Percentiles rank a stretch among this genome's conserved stretches.
Conservation (phyloP, 2,888 invertebrate genomes). For the Phaonia tiefii region DNA sequence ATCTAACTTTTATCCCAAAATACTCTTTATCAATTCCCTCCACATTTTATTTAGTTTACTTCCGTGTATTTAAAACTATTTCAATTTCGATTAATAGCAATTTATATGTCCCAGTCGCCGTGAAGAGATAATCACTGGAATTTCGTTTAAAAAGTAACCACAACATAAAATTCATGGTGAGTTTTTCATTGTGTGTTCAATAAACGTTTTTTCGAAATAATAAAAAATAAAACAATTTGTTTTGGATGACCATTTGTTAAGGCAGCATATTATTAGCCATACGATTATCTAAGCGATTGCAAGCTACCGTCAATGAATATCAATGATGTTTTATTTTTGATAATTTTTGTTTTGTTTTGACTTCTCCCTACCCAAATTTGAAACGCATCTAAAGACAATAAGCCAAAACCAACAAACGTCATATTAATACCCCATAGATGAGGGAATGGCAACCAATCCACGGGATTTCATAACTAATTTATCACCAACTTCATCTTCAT, state of each 20-base stretch:
- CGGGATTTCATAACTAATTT: conserved; percentile 56
- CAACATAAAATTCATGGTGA: conserved; percentile 8
- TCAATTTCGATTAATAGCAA: conserved; percentile 29
- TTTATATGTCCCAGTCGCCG: conserved; percentile 34
- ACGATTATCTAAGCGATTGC: conserved; percentile 11
- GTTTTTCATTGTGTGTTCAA: conserved; percentile 21
- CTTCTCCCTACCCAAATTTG: too few species aligned
- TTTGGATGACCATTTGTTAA: conserved; percentile 29
- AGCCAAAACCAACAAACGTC: too few species aligned
- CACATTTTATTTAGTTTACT: conserved; percentile 10
- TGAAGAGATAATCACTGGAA: neutral
- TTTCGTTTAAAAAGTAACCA: neutral
- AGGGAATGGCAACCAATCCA: conserved; percentile 8
- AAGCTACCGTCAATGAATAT: neutral
- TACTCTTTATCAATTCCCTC: neutral
- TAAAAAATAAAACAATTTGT: neutral
- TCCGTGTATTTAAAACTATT: conserved; percentile 3
- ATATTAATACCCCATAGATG: neutral
- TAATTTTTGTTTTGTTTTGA: too few species aligned
- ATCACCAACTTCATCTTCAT: conserved; percentile 5
- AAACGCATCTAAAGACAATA: too few species aligned
- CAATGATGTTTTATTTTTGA: neutral
- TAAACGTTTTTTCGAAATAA: neutral
- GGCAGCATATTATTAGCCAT: too few species aligned
- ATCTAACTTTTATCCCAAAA: neutral